A percentile compares a stretch with the other conserved stretches of the same genome.
Conservation (phyloP, 1,140 invertebrate species). For the Halyomorpha halys region DNA sequence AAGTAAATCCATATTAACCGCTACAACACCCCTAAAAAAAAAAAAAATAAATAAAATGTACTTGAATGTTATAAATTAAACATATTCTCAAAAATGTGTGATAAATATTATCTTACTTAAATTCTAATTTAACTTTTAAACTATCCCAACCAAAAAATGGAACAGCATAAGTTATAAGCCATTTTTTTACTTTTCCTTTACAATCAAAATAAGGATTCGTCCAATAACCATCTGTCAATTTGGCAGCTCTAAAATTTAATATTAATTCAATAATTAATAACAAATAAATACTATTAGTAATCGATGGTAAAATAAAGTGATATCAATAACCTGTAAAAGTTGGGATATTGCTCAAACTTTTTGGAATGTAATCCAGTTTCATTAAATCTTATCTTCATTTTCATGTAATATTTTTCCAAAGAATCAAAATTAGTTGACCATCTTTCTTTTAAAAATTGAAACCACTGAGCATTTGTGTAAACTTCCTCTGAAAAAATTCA, state of each 20-base stretch:
- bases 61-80: neutral
- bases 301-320: neutral
- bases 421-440: slow-evolving; percentile 90
- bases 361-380: slow-evolving; percentile 69
- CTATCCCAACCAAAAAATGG: slow-evolving; percentile 97
- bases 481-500: slow-evolving; percentile 46
- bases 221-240: slow-evolving; percentile 84
- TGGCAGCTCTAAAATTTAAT: slow-evolving; percentile 53
- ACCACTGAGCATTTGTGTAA: slow-evolving; percentile 78
- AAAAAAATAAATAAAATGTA: slow-evolving; percentile 11
- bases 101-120: slow-evolving; percentile 69
- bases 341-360: slow-evolving; percentile 83
- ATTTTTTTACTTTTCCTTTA: slow-evolving; percentile 80
- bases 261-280: slow-evolving; percentile 6
- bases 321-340: slow-evolving; percentile 56
- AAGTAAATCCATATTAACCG: slow-evolving; percentile 81
- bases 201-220: slow-evolving; percentile 89
- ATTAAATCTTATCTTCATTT: slow-evolving; percentile 84
- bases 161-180: slow-evolving; percentile 88
- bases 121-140: slow-evolving; percentile 80
- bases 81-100: neutral
- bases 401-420: slow-evolving; percentile 83
- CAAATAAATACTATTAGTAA: slow-evolving; percentile 14
- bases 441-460: slow-evolving; percentile 75
- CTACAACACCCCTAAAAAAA: slow-evolving; percentile 76